These are phyloP conservation scores for Eupithecia tripunctaria DNA, from an alignment of 2,888 invertebrate genomes.

Conservation along the genomic window DNA sequence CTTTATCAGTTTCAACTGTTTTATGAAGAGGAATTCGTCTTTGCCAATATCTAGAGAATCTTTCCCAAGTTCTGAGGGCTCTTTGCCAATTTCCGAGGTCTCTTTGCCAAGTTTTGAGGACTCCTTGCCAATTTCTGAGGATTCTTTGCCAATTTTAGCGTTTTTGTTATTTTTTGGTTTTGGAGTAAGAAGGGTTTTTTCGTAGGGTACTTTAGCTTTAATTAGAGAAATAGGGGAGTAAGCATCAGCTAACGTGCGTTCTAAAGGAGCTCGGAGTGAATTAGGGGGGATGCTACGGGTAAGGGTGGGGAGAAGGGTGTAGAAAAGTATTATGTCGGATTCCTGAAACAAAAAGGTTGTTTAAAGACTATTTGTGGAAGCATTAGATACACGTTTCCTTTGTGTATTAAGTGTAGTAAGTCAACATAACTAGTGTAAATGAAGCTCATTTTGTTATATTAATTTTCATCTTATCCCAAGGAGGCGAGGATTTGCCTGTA, in stretches of 20 bases:
- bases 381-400: neutral
- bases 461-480: no score
- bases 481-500: neutral
- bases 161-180: conserved; percentile 8
- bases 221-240: conserved; percentile 49
- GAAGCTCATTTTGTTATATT: no score
- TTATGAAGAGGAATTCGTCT: conserved; percentile 57
- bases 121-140: conserved; percentile 7
- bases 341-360: conserved; percentile 63
- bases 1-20: conserved; percentile 63
- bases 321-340: conserved; percentile 73
- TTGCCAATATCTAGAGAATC: neutral
- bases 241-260: conserved; percentile 74
- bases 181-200: conserved; percentile 23
- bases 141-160: neutral
- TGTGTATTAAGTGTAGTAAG: neutral
- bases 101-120: conserved; percentile 6
- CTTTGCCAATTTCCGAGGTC: conserved; percentile 19
- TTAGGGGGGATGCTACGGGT: conserved; percentile 85
- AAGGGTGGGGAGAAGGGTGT: conserved; percentile 81
- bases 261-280: conserved; percentile 81
- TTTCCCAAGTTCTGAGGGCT: conserved; percentile 21
- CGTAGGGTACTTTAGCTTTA: conserved; percentile 37
- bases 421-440: no score
- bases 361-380: neutral